Percentiles rank a stretch among this genome's conserved stretches.
Evolutionary conservation across 2,113 vertebrate genomes (phyloP).

Genomic region (Limanda limanda): DNA sequence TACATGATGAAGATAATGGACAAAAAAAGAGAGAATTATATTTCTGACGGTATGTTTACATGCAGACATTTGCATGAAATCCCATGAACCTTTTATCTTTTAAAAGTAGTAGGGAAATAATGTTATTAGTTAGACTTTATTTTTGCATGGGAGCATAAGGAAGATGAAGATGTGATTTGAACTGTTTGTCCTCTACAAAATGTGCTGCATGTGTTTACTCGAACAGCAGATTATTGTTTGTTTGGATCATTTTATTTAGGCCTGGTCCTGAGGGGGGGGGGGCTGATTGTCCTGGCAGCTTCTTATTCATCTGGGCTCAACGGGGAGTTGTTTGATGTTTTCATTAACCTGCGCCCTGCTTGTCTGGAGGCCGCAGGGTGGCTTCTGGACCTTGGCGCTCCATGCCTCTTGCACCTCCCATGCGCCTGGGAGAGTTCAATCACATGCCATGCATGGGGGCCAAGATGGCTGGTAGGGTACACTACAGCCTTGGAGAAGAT

Average conservation of each 20-base stretch:
- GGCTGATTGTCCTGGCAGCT: conserved; percentile 36
- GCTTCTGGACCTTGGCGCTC: conserved; percentile 58
- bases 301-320: conserved; percentile 56
- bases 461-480: conserved; percentile 40
- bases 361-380: conserved; percentile 54
- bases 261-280: conserved; percentile 24
- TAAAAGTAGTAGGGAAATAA: conserved; percentile 33
- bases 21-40: conserved; percentile 38
- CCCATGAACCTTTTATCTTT: conserved; percentile 20
- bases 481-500: conserved; percentile 59
- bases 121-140: conserved; percentile 26
- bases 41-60: conserved; percentile 3
- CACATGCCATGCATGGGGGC: conserved; percentile 63
- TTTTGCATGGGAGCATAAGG: background rate
- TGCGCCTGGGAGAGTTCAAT: conserved; percentile 75
- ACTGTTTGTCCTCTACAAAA: conserved; percentile 33
- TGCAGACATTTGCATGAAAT: conserved; percentile 32
- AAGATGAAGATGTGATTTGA: background rate
- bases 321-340: conserved; percentile 75
- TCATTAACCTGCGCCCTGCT: conserved; percentile 72
- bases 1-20: conserved; percentile 34
- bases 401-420: conserved; percentile 52
- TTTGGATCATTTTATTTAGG: conserved; percentile 42
- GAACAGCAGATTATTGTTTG: conserved; percentile 51
- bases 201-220: conserved; percentile 16